Percentiles rank a stretch among this genome's conserved stretches.
Conservation (phyloP, 2,797 vertebrate genomes). For the Orientallactaga sibirica region DNA sequence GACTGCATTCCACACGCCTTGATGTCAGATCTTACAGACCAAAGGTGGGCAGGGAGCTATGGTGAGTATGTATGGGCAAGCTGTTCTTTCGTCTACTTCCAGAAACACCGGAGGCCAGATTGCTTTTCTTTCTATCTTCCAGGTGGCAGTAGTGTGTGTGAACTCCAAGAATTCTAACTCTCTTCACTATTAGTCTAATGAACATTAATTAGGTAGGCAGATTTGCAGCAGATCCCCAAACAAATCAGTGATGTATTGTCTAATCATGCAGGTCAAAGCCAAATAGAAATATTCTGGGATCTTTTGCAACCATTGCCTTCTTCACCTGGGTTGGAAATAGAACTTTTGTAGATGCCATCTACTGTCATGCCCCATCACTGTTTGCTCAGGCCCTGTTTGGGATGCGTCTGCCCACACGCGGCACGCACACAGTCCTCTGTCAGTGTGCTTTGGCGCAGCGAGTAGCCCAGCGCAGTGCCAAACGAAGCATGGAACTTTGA, state of each 20-base stretch:
- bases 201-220: conserved; percentile 71
- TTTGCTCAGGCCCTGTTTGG: not conserved
- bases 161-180: conserved; percentile 41
- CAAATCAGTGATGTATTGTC: conserved; percentile 58
- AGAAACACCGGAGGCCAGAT: not conserved
- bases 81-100: not conserved
- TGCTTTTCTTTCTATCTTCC: conserved; percentile 44
- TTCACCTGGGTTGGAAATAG: conserved; percentile 21
- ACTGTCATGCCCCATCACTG: not conserved
- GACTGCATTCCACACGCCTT: not conserved
- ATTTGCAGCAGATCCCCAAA: conserved; percentile 56
- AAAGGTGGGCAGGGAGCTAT: not conserved
- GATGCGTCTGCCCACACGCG: not conserved
- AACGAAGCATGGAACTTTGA: conserved; percentile 24
- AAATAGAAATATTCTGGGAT: conserved; percentile 64
- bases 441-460: not conserved
- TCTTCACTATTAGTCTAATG: conserved; percentile 53
- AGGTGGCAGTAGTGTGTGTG: not conserved
- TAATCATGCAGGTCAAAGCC: conserved; percentile 65
- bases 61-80: not conserved
- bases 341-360: conserved; percentile 46
- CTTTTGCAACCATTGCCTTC: conserved; percentile 20
- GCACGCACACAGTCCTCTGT: not conserved
- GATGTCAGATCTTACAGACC: not conserved
- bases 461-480: conserved; percentile 41